These are phyloP conservation scores for Philereme vetulata DNA, from an alignment of 2,888 invertebrate species.

Conservation along the genomic window DNA sequence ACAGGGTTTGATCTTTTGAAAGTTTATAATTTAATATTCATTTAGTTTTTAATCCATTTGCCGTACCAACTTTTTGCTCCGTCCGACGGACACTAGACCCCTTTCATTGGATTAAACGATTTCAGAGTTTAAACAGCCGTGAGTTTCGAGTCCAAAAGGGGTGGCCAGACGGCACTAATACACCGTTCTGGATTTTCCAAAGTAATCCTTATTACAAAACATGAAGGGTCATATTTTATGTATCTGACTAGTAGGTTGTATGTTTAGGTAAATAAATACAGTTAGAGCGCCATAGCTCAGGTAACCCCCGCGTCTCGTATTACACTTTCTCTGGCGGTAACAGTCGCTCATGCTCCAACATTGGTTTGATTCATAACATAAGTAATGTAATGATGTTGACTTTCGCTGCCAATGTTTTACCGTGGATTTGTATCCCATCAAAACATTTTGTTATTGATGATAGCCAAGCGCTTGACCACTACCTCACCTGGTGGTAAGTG, in stretches of 20 bases:
- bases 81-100: constrained; percentile 58
- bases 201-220: constrained; percentile 43
- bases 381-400: constrained; percentile 40
- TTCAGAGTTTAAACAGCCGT: constrained; percentile 70
- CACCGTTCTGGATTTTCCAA: constrained; percentile 31
- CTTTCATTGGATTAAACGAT: constrained; percentile 77
- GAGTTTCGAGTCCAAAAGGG: constrained; percentile 60
- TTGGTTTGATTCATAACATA: constrained; percentile 34
- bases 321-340: constrained; percentile 48
- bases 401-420: constrained; percentile 32
- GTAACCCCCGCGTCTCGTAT: constrained; percentile 44
- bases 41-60: constrained; percentile 41
- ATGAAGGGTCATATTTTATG: constrained; percentile 40
- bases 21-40: constrained; percentile 45
- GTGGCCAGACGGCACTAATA: constrained; percentile 59
- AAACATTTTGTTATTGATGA: too few relatives aligned
- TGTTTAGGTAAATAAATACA: constrained; percentile 40
- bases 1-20: constrained; percentile 21
- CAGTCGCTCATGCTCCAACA: constrained; percentile 16
- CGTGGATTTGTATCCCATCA: background rate
- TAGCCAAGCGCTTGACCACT: too few relatives aligned
- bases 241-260: constrained; percentile 17
- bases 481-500: too few relatives aligned
- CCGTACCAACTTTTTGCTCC: constrained; percentile 56
- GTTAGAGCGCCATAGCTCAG: constrained; percentile 42